phyloP scores from a whole-genome alignment of 2,888 invertebrate genomes.

The Chymomyza procnemis region DNA sequence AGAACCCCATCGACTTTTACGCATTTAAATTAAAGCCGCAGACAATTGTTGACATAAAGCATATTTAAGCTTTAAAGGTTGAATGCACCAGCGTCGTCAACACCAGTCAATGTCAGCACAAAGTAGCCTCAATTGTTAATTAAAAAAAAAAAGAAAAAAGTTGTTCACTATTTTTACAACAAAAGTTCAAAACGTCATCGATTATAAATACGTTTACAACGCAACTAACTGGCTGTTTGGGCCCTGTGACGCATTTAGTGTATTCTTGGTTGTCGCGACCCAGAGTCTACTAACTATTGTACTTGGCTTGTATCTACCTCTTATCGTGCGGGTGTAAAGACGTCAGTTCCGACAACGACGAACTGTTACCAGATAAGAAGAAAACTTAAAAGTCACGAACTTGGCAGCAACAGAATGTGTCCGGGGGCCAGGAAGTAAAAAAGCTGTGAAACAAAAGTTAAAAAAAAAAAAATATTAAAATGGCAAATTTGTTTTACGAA shows the following conservation, averaged over 20 bases:
- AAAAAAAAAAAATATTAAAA: constrained; percentile 34
- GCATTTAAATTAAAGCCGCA: constrained; percentile 54
- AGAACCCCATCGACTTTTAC: neutral
- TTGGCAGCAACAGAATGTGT: constrained; percentile 10
- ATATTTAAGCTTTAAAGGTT: constrained; percentile 12
- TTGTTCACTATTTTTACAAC: neutral
- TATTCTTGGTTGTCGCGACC: constrained; percentile 26
- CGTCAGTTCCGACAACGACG: neutral
- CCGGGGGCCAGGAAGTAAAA: constrained; percentile 43
- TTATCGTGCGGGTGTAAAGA: neutral
- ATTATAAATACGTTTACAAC: constrained; percentile 27
- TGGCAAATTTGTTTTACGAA: constrained; percentile 19
- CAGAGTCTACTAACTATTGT: constrained; percentile 37
- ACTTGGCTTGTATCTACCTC: neutral
- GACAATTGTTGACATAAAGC: constrained; percentile 45
- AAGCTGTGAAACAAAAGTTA: constrained; percentile 22
- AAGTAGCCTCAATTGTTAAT: neutral
- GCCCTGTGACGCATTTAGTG: constrained; percentile 23
- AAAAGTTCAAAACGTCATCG: constrained; percentile 25
- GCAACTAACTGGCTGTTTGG: neutral
- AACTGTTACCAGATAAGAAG: neutral
- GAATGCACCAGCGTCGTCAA: constrained; percentile 29
- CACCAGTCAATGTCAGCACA: neutral
- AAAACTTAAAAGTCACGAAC: constrained; percentile 50
- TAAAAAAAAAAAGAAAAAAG: no score